Base-by-base conservation (phyloP, 2,888 invertebrate genomes). In the Allygus modestus region DNA sequence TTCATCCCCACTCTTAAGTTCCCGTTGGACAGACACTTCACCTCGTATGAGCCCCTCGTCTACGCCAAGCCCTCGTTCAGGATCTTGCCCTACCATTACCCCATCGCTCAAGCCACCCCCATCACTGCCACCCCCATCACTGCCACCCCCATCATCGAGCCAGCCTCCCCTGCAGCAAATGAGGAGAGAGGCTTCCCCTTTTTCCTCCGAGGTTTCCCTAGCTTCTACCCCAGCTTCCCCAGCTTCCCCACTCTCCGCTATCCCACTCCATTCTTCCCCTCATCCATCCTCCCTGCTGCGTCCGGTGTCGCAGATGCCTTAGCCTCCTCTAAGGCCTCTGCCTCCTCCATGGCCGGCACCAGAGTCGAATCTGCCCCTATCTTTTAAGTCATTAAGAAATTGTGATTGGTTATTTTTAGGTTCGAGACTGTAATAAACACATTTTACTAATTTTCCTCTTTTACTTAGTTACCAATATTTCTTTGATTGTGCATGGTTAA, bases 91-190 rank as follows among this genome's bases (percentile, higher is more conserved):
- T 26, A 41, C 58, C 31, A 54, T 37, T 15, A 41, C 51, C 41
- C 23, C 33, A 33, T 71, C 37, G 84, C 33, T 65, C 33, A 41
- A n/a, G n/a, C 51, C 28, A 4, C 20, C 75, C 15, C 20, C 15
- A 26, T 20, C 61, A 28, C 71, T 41, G 26, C n/a, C 86, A 84
- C 33, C 82, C 61, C 31, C 65, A 31, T 15, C 46, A 20, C 58
- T 31, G 26, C 73, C 37, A 2, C 26, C 51, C 15, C 20, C n/a
- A 15, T 17, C 33, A 31, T 37, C 51, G 33, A 73, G 79, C 26
- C 71, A 20, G 26, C n/a, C 86, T 85, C 85, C 84, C 54, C 75
- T 84, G 82, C 86, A 86, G 86, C 84, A 86, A 85, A 86, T 86
- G 43, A 37, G 71, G 84, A 81, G 82, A 86, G 77, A 79, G 61